Evolutionary conservation across 1,140 invertebrate species (phyloP).

Genomic region (Caerostris extrusa): DNA sequence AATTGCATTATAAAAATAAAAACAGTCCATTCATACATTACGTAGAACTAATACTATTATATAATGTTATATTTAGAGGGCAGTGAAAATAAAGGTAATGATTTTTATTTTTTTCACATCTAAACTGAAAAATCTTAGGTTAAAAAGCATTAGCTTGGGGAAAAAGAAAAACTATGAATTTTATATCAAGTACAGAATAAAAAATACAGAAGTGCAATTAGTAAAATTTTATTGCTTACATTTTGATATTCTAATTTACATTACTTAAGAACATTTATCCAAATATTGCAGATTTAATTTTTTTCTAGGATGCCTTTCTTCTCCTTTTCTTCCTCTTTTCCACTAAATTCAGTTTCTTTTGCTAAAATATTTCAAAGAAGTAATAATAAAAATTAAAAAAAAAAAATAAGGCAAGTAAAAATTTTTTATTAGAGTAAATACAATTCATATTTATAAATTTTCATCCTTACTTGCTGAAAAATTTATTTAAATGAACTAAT

Average conservation of each 20-base stretch:
- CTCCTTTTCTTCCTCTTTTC: constrained; percentile 39
- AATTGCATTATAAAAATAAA: no score
- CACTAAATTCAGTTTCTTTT: constrained; percentile 15
- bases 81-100: no score
- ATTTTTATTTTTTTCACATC: no score
- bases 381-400: background rate
- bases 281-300: constrained; percentile 62
- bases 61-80: no score
- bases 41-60: no score
- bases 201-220: no score
- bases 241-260: background rate
- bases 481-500: background rate
- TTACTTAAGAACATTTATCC: background rate
- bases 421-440: background rate
- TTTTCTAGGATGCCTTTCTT: constrained; percentile 68
- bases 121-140: no score
- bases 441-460: background rate
- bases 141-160: no score
- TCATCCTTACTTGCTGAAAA: background rate
- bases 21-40: no score
- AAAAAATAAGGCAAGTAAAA: background rate
- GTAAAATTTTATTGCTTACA: no score
- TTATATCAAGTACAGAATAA: no score
- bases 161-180: no score
- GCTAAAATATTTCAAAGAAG: background rate